These are phyloP conservation scores for Sebastes flavidus DNA, from an alignment of 2,797 vertebrate species.

Conservation along the genomic window DNA sequence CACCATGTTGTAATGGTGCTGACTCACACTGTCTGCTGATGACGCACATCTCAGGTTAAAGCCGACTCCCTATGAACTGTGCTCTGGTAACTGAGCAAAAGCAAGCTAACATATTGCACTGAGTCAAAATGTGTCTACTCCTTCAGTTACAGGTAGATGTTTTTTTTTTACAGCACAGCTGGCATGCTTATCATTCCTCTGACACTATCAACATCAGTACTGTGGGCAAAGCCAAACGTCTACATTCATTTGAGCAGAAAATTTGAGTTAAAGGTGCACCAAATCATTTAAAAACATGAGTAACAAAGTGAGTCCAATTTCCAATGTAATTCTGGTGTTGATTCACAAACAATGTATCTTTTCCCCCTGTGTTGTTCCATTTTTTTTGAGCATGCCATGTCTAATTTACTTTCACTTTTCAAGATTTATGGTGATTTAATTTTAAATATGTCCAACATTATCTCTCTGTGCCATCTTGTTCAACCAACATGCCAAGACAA, in stretches of 20 bases:
- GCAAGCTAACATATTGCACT: neutral
- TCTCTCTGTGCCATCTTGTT: neutral
- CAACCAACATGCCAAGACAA: neutral
- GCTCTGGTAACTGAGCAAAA: neutral
- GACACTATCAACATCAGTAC: neutral
- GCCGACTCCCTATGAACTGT: neutral
- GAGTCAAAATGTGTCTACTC: neutral
- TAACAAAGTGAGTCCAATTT: neutral
- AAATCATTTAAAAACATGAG: neutral
- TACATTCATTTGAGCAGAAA: neutral
- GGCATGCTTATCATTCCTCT: neutral
- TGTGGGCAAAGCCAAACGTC: neutral
- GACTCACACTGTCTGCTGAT: slow-evolving; percentile 31
- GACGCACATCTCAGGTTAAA: slow-evolving; percentile 17
- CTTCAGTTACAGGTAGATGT: too few species aligned
- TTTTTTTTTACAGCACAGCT: neutral
- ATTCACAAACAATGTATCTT: neutral
- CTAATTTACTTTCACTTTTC: neutral
- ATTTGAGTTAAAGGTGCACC: neutral
- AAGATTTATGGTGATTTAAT: neutral
- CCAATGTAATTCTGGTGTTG: neutral
- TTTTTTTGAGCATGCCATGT: neutral
- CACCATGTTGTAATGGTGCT: slow-evolving; percentile 9
- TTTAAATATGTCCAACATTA: neutral
- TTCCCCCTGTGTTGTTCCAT: neutral